These are phyloP conservation scores for Uloborus plumipes DNA, from an alignment of 2,888 invertebrate species.

Conservation along the genomic window DNA sequence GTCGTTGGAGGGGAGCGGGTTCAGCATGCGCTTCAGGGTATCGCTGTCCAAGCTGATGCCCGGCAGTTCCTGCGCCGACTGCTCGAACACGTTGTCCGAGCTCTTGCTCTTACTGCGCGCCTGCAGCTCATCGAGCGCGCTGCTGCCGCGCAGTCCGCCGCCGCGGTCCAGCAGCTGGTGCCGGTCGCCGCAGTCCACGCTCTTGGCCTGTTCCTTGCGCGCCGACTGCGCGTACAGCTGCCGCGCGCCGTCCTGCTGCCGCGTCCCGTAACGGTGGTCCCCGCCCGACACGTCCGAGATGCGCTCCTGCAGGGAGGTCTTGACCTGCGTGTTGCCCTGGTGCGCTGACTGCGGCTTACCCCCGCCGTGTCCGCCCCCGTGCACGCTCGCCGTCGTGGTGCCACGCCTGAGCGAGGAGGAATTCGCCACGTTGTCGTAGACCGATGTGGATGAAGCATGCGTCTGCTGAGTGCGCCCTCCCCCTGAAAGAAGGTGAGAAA, in stretches of 20 bases:
- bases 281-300: too few species aligned
- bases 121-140: constrained; percentile 20
- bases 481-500: too few species aligned
- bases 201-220: constrained; percentile 72
- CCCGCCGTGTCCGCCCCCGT: constrained; percentile 35
- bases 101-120: constrained; percentile 84
- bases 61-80: constrained; percentile 70
- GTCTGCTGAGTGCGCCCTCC: constrained; percentile 79
- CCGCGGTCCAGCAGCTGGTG: constrained; percentile 15
- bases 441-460: constrained; percentile 82
- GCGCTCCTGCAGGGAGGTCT: too few species aligned
- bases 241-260: constrained; percentile 16
- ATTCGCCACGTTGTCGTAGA: constrained; percentile 83
- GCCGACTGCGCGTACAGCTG: constrained; percentile 59
- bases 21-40: constrained; percentile 92
- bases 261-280: not conserved
- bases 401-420: constrained; percentile 61
- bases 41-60: constrained; percentile 79
- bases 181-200: constrained; percentile 75
- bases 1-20: constrained; percentile 85
- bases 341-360: constrained; percentile 14
- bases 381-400: constrained; percentile 60
- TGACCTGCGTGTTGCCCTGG: constrained; percentile 7
- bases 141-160: not conserved
- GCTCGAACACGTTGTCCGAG: constrained; percentile 83